phyloP scores from a whole-genome alignment of 2,113 vertebrate genomes.

The Centropristis striata region DNA sequence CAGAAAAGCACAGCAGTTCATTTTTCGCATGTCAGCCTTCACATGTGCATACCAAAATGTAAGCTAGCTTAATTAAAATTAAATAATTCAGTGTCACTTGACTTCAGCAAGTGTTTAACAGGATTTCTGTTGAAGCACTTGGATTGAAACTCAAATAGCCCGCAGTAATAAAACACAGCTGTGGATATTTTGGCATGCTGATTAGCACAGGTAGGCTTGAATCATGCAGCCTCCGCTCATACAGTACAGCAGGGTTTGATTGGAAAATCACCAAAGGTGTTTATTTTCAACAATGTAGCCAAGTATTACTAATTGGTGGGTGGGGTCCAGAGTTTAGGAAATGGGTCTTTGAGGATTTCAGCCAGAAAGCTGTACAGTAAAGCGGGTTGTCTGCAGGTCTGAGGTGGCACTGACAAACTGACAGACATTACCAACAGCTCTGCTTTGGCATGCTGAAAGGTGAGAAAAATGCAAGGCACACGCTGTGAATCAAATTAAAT shows the following conservation, averaged over 20 bases:
- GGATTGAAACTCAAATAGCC: not conserved
- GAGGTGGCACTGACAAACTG: slow-evolving; percentile 51
- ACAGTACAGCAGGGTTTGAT: slow-evolving; percentile 24
- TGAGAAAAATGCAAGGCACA: slow-evolving; percentile 35
- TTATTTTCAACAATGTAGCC: slow-evolving; percentile 50
- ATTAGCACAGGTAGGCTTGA: slow-evolving; percentile 33
- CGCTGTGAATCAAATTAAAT: slow-evolving; percentile 38
- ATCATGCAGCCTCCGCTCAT: slow-evolving; percentile 10
- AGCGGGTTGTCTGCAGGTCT: slow-evolving; percentile 16
- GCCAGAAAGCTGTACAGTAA: slow-evolving; percentile 29
- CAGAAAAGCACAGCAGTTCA: too few relatives aligned
- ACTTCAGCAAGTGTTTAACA: not conserved
- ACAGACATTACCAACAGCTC: slow-evolving; percentile 37
- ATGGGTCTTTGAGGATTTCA: slow-evolving; percentile 4
- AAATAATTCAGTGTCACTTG: not conserved
- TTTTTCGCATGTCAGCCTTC: not conserved
- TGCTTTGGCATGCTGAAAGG: slow-evolving; percentile 26
- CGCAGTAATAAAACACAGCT: slow-evolving; percentile 34
- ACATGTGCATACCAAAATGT: not conserved
- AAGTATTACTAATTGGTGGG: slow-evolving; percentile 49
- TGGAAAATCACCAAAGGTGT: slow-evolving; percentile 60
- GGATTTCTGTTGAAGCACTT: slow-evolving; percentile 14
- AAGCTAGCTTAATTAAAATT: not conserved
- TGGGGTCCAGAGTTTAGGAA: slow-evolving; percentile 14
- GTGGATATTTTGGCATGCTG: slow-evolving; percentile 12